Evolutionary conservation across 1,140 invertebrate genomes (phyloP).

Genomic region (Aphelenchoides fujianensis): DNA sequence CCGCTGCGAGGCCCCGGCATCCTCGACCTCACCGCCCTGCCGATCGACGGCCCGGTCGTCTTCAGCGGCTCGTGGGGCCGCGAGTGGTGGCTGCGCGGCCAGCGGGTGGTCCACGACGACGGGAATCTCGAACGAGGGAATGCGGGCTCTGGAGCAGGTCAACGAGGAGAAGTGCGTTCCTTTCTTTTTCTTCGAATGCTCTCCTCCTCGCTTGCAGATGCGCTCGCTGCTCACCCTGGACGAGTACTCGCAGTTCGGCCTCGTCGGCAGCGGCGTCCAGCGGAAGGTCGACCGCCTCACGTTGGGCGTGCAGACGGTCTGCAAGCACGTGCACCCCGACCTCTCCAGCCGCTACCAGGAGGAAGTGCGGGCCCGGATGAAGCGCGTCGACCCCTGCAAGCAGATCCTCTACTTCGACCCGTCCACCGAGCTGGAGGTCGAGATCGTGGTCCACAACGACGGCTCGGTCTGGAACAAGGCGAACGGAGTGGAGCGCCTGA

Average conservation of each 20-base stretch:
- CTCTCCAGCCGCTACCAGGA: slow-evolving; percentile 57
- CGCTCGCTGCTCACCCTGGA: slow-evolving; percentile 23
- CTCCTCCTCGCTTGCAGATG: slow-evolving; percentile 38
- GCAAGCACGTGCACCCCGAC: slow-evolving; percentile 54
- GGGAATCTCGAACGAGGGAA: slow-evolving; percentile 54
- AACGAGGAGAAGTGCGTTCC: slow-evolving; percentile 26
- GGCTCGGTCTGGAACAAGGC: slow-evolving; percentile 60
- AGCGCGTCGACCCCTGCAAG: slow-evolving; percentile 55
- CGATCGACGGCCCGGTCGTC: slow-evolving; percentile 59
- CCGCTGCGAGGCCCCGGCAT: slow-evolving; percentile 55
- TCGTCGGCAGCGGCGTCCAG: slow-evolving; percentile 61
- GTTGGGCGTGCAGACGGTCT: slow-evolving; percentile 60
- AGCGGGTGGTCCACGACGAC: slow-evolving; percentile 60
- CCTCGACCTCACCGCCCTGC: slow-evolving; percentile 57
- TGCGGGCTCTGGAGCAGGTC: slow-evolving; percentile 31
- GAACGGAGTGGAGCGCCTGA: slow-evolving; percentile 50
- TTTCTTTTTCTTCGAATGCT: slow-evolving; percentile 20
- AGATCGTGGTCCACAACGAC: slow-evolving; percentile 55
- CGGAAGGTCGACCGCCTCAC: slow-evolving; percentile 60
- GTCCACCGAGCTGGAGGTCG: slow-evolving; percentile 57
- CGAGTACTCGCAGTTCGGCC: slow-evolving; percentile 56
- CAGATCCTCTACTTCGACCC: slow-evolving; percentile 57
- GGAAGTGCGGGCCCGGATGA: slow-evolving; percentile 54
- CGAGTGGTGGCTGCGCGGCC: slow-evolving; percentile 60
- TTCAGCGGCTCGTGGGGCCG: slow-evolving; percentile 62